Evolutionary conservation across 2,113 vertebrate species (phyloP).

Genomic region (Lethenteron camtschaticum): DNA sequence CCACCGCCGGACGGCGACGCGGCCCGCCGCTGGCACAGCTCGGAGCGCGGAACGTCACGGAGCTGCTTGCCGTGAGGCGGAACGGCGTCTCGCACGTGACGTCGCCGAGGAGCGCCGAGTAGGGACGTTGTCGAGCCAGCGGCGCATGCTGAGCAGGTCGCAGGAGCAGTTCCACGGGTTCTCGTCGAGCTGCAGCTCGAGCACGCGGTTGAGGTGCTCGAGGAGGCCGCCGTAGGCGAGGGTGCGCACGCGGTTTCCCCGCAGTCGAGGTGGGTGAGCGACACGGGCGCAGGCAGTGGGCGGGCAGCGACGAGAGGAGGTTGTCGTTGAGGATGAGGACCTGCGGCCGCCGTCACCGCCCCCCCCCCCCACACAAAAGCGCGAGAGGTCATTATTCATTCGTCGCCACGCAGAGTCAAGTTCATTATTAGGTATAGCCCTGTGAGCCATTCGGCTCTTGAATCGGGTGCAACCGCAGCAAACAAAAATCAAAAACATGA

Average conservation of each 20-base stretch:
- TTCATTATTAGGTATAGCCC: too few relatives aligned
- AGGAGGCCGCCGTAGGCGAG: conserved; percentile 69
- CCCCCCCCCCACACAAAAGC: too few relatives aligned
- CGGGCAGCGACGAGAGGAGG: conserved; percentile 60
- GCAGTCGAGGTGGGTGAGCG: conserved; percentile 85
- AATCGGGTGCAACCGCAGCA: too few relatives aligned
- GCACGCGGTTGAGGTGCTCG: conserved; percentile 97
- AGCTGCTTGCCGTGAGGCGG: conserved; percentile 78
- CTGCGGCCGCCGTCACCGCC: conserved; percentile 43
- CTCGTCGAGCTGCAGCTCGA: conserved; percentile 94
- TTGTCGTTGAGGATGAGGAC: conserved; percentile 96
- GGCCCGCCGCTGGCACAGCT: conserved; percentile 71
- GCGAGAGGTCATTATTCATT: too few relatives aligned
- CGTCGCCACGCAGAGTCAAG: too few relatives aligned
- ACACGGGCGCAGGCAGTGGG: conserved; percentile 74
- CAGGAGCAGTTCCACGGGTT: conserved; percentile 98
- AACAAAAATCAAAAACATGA: too few relatives aligned
- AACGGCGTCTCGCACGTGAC: conserved; percentile 95
- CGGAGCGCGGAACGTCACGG: conserved; percentile 93
- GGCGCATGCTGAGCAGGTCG: conserved; percentile 76
- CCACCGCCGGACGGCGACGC: conserved; percentile 10
- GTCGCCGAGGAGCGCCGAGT: conserved; percentile 86
- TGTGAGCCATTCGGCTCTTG: too few relatives aligned
- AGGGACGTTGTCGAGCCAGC: conserved; percentile 93
- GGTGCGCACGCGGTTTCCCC: conserved; percentile 77